Evolutionary conservation across 2,888 invertebrate species (phyloP), one percentile per base, ranked within the genome.

Genomic region (Corbicula japonica): DNA sequence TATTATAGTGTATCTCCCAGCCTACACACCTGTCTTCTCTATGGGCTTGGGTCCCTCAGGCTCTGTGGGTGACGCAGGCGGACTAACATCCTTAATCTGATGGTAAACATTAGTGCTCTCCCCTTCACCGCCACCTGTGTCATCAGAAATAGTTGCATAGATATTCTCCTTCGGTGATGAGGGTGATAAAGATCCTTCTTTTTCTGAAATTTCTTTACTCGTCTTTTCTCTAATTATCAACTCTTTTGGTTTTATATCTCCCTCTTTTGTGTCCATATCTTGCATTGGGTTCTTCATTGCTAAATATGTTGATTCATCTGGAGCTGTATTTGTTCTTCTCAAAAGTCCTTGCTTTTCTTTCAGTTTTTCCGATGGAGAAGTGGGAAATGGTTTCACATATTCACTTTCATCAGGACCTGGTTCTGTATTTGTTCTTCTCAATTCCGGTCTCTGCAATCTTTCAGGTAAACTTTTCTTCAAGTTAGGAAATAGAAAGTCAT

Each of bases 121-220:
- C 54, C 30, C 30, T 54, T 4, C 5, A 1, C 32, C 21, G 8
- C 41, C n/a, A 26, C 28, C 15, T 38, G 26, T 1, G 52, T 66
- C 32, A 0, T 76, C 80, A 28, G 73, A 32, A 60, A 80, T 80
- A 15, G 68, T 76, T 66, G 73, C 73, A 74, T 80, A 80, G 15
- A 80, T 32, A 70, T 80, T 80, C 54, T 80, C 80, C 15, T 52
- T 61, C 12, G 63, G 61, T 28, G 69, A 60, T 12, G 35, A 38
- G 2, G 80, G 74, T 12, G 69, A 58, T 2, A 56, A 23, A 15
- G 52, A 35, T 15, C 35, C 52, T 23, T 52, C 54, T 35, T 77
- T 80, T 35, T 80, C 80, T 28, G 80, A 50, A 70, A 83, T 83
- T 69, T 83, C 83, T 21, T 21, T 80, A 83, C 28, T 76, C 75